A percentile compares a stretch with the other conserved stretches of the same genome.
phyloP scores from a whole-genome alignment of 2,888 invertebrate genomes.

The Conistra vaccinii region DNA sequence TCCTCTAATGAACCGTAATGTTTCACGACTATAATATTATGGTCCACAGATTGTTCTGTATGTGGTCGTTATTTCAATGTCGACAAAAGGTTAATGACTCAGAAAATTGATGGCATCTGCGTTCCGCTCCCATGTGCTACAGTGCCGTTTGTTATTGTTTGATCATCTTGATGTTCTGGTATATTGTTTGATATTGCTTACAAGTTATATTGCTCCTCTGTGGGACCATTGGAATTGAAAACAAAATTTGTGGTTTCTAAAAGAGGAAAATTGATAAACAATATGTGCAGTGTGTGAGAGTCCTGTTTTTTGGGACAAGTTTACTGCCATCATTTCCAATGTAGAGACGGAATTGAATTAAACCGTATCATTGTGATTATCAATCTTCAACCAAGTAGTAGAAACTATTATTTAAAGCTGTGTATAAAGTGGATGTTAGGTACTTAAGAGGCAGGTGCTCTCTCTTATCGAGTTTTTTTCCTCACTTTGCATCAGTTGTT shows the following conservation, averaged over 20 bases:
- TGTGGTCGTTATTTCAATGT: slow-evolving; percentile 72
- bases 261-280: slow-evolving; percentile 15
- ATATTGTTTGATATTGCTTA: slow-evolving; percentile 31
- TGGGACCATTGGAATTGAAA: slow-evolving; percentile 1
- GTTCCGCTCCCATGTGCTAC: slow-evolving; percentile 69
- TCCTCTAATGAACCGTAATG: slow-evolving; percentile 39
- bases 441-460: background rate
- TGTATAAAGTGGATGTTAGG: background rate
- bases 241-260: slow-evolving; percentile 3
- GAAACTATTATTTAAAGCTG: background rate
- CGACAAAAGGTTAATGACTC: slow-evolving; percentile 74
- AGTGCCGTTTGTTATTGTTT: slow-evolving; percentile 66
- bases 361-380: background rate
- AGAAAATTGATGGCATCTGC: slow-evolving; percentile 71
- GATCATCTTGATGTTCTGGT: slow-evolving; percentile 52
- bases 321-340: background rate
- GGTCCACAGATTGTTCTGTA: slow-evolving; percentile 46
- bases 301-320: background rate
- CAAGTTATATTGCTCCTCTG: slow-evolving; percentile 14
- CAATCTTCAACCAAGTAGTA: background rate
- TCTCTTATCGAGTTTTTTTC: background rate
- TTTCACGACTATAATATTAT: slow-evolving; percentile 44
- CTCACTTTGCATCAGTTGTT: background rate
- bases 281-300: background rate
- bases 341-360: background rate